Evolutionary conservation across 2,797 vertebrate species (phyloP).

Genomic region (Echiichthys vipera): DNA sequence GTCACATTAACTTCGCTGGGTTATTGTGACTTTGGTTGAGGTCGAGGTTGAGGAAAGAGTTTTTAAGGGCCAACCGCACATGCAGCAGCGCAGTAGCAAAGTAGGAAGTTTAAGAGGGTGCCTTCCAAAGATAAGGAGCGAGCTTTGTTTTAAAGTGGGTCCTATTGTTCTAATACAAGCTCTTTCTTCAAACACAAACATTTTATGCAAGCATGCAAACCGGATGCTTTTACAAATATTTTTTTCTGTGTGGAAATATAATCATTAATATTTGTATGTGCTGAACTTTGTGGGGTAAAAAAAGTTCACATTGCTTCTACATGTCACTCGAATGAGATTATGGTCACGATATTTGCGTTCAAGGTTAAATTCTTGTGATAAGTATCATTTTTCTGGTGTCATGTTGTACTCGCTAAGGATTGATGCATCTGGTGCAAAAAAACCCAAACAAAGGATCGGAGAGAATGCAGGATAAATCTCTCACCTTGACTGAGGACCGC

Average conservation of each 20-base stretch:
- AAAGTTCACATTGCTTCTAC: conserved; percentile 2
- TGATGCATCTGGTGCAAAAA: conserved; percentile 43
- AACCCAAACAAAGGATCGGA: conserved; percentile 49
- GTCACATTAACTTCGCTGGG: conserved; percentile 15
- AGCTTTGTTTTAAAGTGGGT: conserved; percentile 74
- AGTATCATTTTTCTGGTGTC: conserved; percentile 22
- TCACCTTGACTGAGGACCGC: conserved; percentile 32
- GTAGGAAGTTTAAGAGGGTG: conserved; percentile 81
- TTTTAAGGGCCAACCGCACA: conserved; percentile 42
- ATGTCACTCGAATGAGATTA: conserved; percentile 5
- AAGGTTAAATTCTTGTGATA: conserved; percentile 5
- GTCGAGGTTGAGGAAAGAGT: conserved; percentile 60
- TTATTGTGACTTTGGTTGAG: conserved; percentile 57
- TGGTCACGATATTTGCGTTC: conserved; percentile 1
- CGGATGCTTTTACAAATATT: conserved; percentile 65
- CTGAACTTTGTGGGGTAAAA: not conserved
- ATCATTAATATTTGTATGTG: conserved; percentile 44
- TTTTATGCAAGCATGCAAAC: conserved; percentile 50
- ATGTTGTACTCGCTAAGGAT: conserved; percentile 39
- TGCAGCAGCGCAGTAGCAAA: conserved; percentile 50
- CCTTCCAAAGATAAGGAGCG: conserved; percentile 78
- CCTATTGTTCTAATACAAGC: conserved; percentile 74
- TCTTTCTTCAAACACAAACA: conserved; percentile 62
- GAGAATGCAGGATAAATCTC: conserved; percentile 35
- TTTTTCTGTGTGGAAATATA: conserved; percentile 43